A percentile compares a stretch with the other conserved stretches of the same genome.
phyloP scores from a whole-genome alignment of 2,113 vertebrate species.

The Lepus europaeus region DNA sequence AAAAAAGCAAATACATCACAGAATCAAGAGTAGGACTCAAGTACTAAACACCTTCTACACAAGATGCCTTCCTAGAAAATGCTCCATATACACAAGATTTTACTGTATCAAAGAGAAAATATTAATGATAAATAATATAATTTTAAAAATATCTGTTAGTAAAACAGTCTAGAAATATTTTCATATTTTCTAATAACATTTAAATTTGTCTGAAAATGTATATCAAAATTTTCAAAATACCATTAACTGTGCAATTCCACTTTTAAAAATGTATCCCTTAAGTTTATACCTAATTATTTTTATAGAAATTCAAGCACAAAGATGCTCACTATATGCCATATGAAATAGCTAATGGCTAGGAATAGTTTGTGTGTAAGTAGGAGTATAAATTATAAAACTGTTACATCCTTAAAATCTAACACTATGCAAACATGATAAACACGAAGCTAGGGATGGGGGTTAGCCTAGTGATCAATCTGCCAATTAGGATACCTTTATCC shows the following conservation, averaged over 20 bases:
- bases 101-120: not conserved
- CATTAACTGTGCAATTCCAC: not conserved
- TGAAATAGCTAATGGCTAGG: constrained; percentile 6
- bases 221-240: not conserved
- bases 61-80: not conserved
- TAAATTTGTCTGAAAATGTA: not conserved
- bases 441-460: not conserved
- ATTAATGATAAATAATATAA: not conserved
- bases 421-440: not conserved
- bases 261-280: constrained; percentile 55
- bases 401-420: not conserved
- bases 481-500: too few relatives aligned
- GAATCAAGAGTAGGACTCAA: not conserved
- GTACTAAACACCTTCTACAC: not conserved
- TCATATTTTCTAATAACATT: constrained; percentile 25
- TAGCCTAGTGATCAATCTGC: too few relatives aligned
- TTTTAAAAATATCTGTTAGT: not conserved
- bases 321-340: not conserved
- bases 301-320: not conserved
- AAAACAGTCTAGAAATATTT: constrained; percentile 14
- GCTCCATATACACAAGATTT: not conserved
- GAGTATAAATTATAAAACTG: not conserved
- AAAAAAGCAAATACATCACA: constrained; percentile 1
- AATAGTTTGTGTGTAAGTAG: not conserved
- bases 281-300: not conserved